Percentiles rank a stretch among this genome's conserved stretches.
phyloP scores from a whole-genome alignment of 2,888 invertebrate species.

The Leucania comma region DNA sequence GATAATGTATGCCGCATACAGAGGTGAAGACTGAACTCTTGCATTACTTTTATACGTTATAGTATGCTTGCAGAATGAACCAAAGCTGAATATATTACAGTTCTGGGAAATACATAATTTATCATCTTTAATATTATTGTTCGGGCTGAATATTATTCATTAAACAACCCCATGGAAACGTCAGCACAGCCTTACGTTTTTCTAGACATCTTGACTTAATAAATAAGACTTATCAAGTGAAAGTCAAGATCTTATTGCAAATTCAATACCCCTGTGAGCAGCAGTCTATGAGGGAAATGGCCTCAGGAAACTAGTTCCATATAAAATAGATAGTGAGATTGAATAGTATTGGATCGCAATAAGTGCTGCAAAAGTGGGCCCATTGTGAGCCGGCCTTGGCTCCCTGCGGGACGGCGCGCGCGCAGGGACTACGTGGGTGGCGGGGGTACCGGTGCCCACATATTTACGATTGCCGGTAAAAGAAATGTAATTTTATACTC shows the following conservation, averaged over 20 bases:
- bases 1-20: conserved; percentile 58
- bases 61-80: conserved; percentile 22
- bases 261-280: conserved; percentile 79
- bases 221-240: conserved; percentile 63
- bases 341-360: conserved; percentile 86
- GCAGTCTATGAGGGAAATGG: conserved; percentile 74
- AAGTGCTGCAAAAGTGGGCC: conserved; percentile 82
- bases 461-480: conserved; percentile 59
- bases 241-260: conserved; percentile 68
- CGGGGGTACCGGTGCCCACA: conserved; percentile 61
- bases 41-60: conserved; percentile 23
- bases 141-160: conserved; percentile 25
- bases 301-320: conserved; percentile 87
- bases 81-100: conserved; percentile 15
- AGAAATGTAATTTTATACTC: conserved; percentile 55
- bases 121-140: conserved; percentile 18
- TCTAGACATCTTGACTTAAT: conserved; percentile 23
- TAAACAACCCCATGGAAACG: conserved; percentile 16
- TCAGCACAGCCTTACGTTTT: conserved; percentile 10
- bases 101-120: conserved; percentile 36
- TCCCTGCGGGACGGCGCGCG: conserved; percentile 74
- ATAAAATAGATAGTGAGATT: conserved; percentile 87
- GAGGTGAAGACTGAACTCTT: conserved; percentile 29
- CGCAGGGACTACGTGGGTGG: conserved; percentile 81
- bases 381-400: conserved; percentile 86